Conservation (phyloP, 53 echinoderm and acorn worm genomes). For the Crossaster papposus region DNA sequence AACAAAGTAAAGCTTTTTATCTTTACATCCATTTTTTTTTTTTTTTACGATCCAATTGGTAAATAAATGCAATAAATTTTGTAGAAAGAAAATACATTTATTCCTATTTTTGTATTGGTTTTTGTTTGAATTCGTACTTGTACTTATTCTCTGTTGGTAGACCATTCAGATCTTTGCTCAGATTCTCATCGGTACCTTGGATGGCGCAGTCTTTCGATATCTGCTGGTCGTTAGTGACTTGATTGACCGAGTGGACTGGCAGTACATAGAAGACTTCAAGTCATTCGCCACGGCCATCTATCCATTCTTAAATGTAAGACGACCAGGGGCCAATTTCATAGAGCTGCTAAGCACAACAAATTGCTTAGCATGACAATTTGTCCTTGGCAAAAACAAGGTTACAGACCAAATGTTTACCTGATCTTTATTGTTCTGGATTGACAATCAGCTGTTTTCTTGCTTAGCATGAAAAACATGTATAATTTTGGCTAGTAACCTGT, state of each 20-base stretch:
- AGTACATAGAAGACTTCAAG: slow-evolving; percentile 87
- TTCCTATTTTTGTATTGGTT: not conserved
- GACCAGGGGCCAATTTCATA: too few species aligned
- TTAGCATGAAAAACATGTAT: too few species aligned
- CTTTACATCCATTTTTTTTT: too few species aligned
- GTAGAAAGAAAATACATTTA: not conserved
- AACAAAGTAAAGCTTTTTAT: slow-evolving; percentile 67
- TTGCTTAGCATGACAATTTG: too few species aligned
- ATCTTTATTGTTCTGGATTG: too few species aligned
- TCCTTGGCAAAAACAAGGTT: too few species aligned
- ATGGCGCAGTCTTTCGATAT: slow-evolving; percentile 89
- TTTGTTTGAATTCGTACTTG: too few species aligned
- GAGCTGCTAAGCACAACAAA: too few species aligned
- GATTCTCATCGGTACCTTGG: slow-evolving; percentile 86
- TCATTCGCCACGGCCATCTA: slow-evolving; percentile 80
- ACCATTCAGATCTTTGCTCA: slow-evolving; percentile 88
- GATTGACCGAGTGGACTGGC: slow-evolving; percentile 92
- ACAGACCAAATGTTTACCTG: too few species aligned
- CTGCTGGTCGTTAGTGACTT: slow-evolving; percentile 83
- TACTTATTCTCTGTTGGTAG: slow-evolving; percentile 40
- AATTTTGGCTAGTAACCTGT: too few species aligned
- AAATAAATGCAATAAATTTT: too few species aligned
- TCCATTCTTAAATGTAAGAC: slow-evolving; percentile 90
- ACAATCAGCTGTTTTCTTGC: too few species aligned
- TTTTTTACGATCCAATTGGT: not conserved